Conservation (phyloP, 2,888 invertebrate species). For the Drosophila suboccidentalis region DNA sequence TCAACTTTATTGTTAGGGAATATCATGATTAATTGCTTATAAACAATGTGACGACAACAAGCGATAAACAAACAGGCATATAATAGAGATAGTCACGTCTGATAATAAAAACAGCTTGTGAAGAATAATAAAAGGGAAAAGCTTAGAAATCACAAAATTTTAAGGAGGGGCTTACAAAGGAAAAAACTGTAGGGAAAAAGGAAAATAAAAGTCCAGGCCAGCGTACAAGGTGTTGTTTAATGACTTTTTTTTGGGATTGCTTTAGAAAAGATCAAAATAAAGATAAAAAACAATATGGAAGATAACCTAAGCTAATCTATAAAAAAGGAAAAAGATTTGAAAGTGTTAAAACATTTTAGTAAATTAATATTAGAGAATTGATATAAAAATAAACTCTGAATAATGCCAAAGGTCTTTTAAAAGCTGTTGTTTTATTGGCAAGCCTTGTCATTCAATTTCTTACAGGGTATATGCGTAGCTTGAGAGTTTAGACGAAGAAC, state of each 20-base stretch:
- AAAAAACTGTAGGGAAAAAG: background rate
- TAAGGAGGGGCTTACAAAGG: background rate
- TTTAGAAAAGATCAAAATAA: background rate
- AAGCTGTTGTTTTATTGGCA: background rate
- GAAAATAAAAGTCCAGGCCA: background rate
- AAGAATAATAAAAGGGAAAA: background rate
- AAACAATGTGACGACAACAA: slow-evolving; percentile 12
- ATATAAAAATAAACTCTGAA: too few relatives aligned
- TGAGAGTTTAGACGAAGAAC: too few relatives aligned
- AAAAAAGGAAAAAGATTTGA: background rate
- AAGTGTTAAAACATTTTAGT: background rate
- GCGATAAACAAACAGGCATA: slow-evolving; percentile 7
- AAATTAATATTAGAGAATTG: too few relatives aligned
- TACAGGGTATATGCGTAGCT: background rate
- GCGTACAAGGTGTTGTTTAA: background rate
- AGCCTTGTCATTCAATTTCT: background rate
- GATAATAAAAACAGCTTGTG: background rate
- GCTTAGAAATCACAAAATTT: background rate
- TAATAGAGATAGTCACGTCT: background rate
- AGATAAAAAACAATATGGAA: background rate
- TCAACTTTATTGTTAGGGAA: slow-evolving; percentile 7
- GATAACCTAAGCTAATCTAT: background rate
- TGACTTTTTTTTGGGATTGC: background rate
- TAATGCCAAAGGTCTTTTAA: too few relatives aligned
- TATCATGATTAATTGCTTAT: slow-evolving; percentile 16